Percentiles rank a stretch among this genome's conserved stretches.
phyloP scores from a whole-genome alignment of 2,888 invertebrate genomes.

The Lepidocyrtinus sp. region DNA sequence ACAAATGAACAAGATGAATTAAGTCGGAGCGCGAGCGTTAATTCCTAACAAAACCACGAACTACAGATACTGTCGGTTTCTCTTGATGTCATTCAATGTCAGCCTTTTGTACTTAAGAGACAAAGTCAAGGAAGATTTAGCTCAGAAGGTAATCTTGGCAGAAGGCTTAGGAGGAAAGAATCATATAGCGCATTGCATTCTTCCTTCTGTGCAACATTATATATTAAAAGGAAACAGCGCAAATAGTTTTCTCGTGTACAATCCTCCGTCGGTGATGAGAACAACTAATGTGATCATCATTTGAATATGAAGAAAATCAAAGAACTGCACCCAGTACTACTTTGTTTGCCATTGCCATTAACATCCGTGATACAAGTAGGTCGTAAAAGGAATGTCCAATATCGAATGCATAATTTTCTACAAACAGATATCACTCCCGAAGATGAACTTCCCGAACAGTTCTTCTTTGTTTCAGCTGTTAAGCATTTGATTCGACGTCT shows the following conservation, averaged over 20 bases:
- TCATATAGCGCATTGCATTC: constrained; percentile 10
- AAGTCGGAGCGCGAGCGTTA: too few species aligned
- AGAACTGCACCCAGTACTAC: neutral
- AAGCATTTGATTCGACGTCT: too few species aligned
- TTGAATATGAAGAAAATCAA: neutral
- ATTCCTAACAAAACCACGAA: too few species aligned
- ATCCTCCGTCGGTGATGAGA: neutral
- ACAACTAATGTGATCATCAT: neutral
- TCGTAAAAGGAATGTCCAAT: constrained; percentile 7
- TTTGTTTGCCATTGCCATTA: constrained; percentile 10
- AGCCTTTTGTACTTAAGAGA: neutral
- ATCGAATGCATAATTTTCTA: neutral
- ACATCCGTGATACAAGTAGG: neutral
- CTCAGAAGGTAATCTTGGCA: neutral
- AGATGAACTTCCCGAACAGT: too few species aligned
- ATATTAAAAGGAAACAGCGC: neutral
- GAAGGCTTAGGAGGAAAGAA: neutral
- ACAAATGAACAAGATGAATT: too few species aligned
- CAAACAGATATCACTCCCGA: too few species aligned
- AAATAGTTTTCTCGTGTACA: neutral
- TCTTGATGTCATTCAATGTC: constrained; percentile 36
- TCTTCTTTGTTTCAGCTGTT: too few species aligned
- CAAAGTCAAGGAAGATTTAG: neutral
- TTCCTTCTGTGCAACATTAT: neutral
- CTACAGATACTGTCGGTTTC: constrained; percentile 22